Evolutionary conservation across 1,140 invertebrate genomes (phyloP), one percentile per base, ranked within the genome.

Genomic region (Oedothorax gibbosus): DNA sequence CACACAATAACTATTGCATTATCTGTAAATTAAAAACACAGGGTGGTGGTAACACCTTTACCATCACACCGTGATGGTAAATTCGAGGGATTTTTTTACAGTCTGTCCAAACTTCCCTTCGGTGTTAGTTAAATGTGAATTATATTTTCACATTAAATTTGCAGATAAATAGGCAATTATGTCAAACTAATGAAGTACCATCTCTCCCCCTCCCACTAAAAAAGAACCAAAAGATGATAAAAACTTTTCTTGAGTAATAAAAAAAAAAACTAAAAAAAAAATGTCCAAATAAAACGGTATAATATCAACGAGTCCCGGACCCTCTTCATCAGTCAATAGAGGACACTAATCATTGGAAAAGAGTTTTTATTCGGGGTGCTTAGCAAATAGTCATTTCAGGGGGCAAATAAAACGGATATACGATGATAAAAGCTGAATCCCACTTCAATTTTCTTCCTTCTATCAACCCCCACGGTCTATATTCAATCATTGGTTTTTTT

Each of bases 371-470:
- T 50, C 65, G 66, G 65, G 78, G 65, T 60, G 51, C 66, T 80
- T 69, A 71, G 78, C 78, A 80, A 80, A 80, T 71, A 80, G 78
- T 80, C 66, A 80, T 80, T 80, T 66, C 21, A 57, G 54, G 66
- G 35, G 53, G 78, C 78, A 80, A 80, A 80, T 80, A 80, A 80
- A 80, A 80, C 78, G 78, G 78, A 80, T 65, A 80, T 80, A 69
- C 65, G 71, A 80, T 71, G 78, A 80, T 80, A 80, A 80, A 80
- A 53, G 64, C 65, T 35, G 68, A 50, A 56, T 80, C 78, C 66
- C 78, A 69, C 66, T 80, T 69, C 76, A 78, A 78, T 78, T 78
- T 78, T 68, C 76, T 78, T 78, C 60, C 15, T 18, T 20, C 6
- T 20, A 15, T 21, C 71, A n/a, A 20, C 14, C 14, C 14, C n/a